Base-by-base conservation (phyloP, 2,888 invertebrate species). In the Cetonia aurata region DNA sequence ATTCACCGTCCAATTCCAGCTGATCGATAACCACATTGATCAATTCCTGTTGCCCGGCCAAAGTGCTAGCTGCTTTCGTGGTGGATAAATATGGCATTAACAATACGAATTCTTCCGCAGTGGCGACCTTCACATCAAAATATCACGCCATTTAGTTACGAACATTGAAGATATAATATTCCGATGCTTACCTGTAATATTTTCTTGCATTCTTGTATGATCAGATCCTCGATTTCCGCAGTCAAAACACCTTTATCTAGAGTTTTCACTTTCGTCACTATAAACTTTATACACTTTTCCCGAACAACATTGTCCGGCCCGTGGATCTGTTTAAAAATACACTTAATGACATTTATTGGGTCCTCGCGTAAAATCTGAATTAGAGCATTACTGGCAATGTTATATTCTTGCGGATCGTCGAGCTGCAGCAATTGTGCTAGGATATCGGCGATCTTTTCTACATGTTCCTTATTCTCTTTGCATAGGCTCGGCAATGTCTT, bases 391-490 rank as follows among this genome's bases (percentile, higher is more conserved):
- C 94, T 92, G 37, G 97, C 95, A 74, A 95, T 90, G 82, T 90
- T 92, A 74, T 96, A 87, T 85, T 98, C 98, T 25, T 91, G 88
- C 31, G 90, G 84, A 85, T 97, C 96, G 75, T 96, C 94, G 19
- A 95, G 90, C 82, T 95, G 94, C 70, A 98, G 86, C 52, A 99
- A 86, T 82, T 99, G 98, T 4, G 95, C 93, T 71, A 98, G 87
- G 73, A 98, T 95, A 83, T 97, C 96, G 10, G 96, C 94, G 78
- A 98, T 93, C 84, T 93, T 93, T 42, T 91, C 89, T 0, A 96
- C 91, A 80, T 94, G 92, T 75, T 93, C 93, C 75, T 93, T 92
- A 71, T 91, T 91, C 76, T 93, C 95, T 83, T 94, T 94, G 42
- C 96, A 97, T 71, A 98, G 86, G 50, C 89, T 87, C 10, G 97